Base-by-base conservation (phyloP, 2,797 vertebrate species). In the Ctenosaura bakeri region DNA sequence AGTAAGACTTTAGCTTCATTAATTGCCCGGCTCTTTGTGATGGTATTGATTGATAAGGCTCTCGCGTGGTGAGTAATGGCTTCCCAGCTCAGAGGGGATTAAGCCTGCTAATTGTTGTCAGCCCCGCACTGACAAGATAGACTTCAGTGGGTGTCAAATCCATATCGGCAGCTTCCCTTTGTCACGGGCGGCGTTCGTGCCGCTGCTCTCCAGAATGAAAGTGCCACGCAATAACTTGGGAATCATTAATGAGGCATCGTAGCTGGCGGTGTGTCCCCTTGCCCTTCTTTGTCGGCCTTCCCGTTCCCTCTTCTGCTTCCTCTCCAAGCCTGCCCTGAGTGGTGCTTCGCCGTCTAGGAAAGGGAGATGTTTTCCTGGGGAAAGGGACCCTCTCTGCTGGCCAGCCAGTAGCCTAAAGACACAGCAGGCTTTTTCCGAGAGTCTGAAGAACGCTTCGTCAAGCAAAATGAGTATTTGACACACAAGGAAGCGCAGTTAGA, bases 31-130 rank as follows among this genome's bases (percentile, higher is more conserved):
- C 95, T 95, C 94, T 95, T 97, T 97, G 97, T 97, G 97, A 96
- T 97, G 97, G 97, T 98, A 98, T 99, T 97, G 98, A 99, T 98
- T 94, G 92, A 94, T 91, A 96, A 97, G 95, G 97, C 97, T 97
- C 97, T 96, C 90, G 94, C 96, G 92, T 94, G 95, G 97, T 97
- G 97, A 98, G 98, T 97, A 97, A 98, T 97, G 96, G 97, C 97
- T 98, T 96, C 97, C 96, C 20, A 91, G 97, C 97, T 98, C 97
- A 95, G 74, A 90, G 94, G 95, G 98, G 98, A 98, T 98, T 97
- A 97, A 96, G 97, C 97, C 90, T 96, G 97, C 97, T 98, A 98
- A 99, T 98, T 98, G 98, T 97, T 97, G 96, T 95, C 97, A 96
- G 96, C 96, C 96, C 97, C 95, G 97, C 97, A 95, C 97, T 97